phyloP scores from a whole-genome alignment of 1,140 invertebrate species.

The Helicoverpa armigera region DNA sequence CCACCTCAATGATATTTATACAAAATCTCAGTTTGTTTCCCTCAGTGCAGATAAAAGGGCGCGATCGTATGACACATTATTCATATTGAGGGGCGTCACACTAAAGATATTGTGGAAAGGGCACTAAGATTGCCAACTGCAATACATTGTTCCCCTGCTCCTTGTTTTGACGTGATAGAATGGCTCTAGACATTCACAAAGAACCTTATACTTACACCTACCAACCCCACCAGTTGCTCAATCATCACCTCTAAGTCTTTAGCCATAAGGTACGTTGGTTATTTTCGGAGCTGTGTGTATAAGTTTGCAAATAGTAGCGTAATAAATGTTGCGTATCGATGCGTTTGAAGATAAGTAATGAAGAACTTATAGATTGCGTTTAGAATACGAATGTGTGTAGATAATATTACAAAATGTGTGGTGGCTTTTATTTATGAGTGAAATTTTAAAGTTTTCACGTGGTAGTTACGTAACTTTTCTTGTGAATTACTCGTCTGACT shows the following conservation, averaged over 20 bases:
- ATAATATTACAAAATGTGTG: slow-evolving; percentile 59
- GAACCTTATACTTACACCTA: slow-evolving; percentile 59
- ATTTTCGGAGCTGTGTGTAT: slow-evolving; percentile 22
- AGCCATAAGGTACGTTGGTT: slow-evolving; percentile 36
- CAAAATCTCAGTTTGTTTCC: slow-evolving; percentile 60
- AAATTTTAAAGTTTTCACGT: slow-evolving; percentile 36
- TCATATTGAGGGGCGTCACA: slow-evolving; percentile 83
- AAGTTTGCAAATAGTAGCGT: slow-evolving; percentile 64
- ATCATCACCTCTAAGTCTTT: slow-evolving; percentile 55
- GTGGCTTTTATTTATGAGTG: slow-evolving; percentile 28
- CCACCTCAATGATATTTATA: slow-evolving; percentile 52
- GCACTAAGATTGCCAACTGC: slow-evolving; percentile 84
- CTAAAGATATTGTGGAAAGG: slow-evolving; percentile 85
- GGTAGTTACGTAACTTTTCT: neutral
- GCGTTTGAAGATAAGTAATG: slow-evolving; percentile 85
- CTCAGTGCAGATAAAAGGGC: slow-evolving; percentile 74
- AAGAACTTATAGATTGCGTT: slow-evolving; percentile 75
- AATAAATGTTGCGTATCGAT: slow-evolving; percentile 86
- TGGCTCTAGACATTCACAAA: slow-evolving; percentile 70
- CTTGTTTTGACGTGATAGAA: slow-evolving; percentile 85
- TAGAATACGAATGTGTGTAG: slow-evolving; percentile 64
- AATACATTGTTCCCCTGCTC: slow-evolving; percentile 79
- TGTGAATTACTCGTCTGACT: neutral
- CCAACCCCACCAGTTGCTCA: neutral
- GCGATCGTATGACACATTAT: slow-evolving; percentile 83